Evolutionary conservation across 1,140 invertebrate genomes (phyloP).

Genomic region (Nasonia vitripennis): DNA sequence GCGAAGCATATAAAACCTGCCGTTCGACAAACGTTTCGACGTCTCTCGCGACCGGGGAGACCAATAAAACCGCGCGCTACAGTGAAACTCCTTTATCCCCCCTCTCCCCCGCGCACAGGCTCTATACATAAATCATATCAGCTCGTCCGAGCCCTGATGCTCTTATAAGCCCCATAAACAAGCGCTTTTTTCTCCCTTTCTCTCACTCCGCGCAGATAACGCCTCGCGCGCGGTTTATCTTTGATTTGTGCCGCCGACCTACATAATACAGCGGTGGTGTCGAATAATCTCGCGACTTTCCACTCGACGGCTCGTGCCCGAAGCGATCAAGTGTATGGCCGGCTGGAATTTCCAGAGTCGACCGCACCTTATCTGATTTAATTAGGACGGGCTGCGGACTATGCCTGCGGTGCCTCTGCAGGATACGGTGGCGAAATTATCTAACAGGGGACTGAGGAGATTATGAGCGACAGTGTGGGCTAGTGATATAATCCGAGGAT

Average conservation of each 20-base stretch:
- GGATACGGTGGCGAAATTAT: slow-evolving; percentile 7
- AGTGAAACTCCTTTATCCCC: neutral
- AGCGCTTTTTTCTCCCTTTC: neutral
- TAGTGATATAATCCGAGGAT: neutral
- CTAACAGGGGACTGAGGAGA: slow-evolving; percentile 45
- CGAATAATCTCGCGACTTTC: slow-evolving; percentile 40
- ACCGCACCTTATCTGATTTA: slow-evolving; percentile 46
- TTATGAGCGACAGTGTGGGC: neutral
- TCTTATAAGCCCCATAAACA: slow-evolving; percentile 5
- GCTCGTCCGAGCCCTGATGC: neutral
- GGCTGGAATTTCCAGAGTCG: slow-evolving; percentile 3
- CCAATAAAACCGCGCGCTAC: neutral
- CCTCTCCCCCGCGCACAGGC: neutral
- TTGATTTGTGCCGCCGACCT: slow-evolving; percentile 21
- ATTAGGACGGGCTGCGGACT: slow-evolving; percentile 22
- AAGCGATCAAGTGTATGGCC: neutral
- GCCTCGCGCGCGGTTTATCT: neutral
- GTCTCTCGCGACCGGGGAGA: neutral
- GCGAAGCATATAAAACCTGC: neutral
- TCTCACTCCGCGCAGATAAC: neutral
- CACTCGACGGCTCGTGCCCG: slow-evolving; percentile 18
- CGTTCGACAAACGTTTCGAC: neutral
- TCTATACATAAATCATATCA: slow-evolving; percentile 12
- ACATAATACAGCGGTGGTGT: neutral
- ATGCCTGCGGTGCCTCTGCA: neutral